These are phyloP conservation scores for Lytechinus variegatus DNA, from an alignment of 35 echinoderm and acorn worm genomes.

Conservation along the genomic window DNA sequence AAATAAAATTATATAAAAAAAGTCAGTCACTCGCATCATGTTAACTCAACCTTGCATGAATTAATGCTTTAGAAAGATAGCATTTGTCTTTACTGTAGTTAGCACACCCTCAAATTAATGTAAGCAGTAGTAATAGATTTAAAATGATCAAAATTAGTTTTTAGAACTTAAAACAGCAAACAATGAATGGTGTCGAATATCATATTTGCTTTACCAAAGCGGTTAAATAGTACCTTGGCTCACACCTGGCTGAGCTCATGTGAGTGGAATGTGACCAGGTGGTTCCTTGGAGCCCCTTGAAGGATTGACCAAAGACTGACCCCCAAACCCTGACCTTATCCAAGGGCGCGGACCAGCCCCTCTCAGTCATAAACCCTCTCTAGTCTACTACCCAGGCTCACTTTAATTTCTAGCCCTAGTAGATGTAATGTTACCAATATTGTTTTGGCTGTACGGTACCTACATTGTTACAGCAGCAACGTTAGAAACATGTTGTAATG, in stretches of 20 bases:
- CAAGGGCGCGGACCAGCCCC: conserved; percentile 12
- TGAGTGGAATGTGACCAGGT: not conserved
- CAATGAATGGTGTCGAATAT: not conserved
- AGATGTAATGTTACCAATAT: not conserved
- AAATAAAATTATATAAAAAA: too few relatives aligned
- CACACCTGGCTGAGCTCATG: not conserved
- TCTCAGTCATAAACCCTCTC: not conserved
- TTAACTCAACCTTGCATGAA: too few relatives aligned
- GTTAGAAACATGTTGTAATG: too few relatives aligned
- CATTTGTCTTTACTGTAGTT: too few relatives aligned
- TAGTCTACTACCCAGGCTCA: not conserved
- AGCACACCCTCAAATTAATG: too few relatives aligned
- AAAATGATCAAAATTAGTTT: too few relatives aligned
- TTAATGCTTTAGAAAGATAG: too few relatives aligned
- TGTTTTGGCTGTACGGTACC: not conserved
- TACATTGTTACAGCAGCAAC: too few relatives aligned
- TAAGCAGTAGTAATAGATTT: too few relatives aligned
- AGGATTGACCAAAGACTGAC: not conserved
- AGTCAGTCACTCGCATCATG: too few relatives aligned
- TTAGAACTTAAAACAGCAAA: too few relatives aligned
- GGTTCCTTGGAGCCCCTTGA: not conserved
- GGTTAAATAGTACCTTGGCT: too few relatives aligned
- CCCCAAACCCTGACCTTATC: not conserved
- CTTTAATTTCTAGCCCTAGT: not conserved
- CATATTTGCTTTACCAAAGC: not conserved